Evolutionary conservation across 2,888 invertebrate genomes (phyloP).

Genomic region (Teleogryllus oceanicus): DNA sequence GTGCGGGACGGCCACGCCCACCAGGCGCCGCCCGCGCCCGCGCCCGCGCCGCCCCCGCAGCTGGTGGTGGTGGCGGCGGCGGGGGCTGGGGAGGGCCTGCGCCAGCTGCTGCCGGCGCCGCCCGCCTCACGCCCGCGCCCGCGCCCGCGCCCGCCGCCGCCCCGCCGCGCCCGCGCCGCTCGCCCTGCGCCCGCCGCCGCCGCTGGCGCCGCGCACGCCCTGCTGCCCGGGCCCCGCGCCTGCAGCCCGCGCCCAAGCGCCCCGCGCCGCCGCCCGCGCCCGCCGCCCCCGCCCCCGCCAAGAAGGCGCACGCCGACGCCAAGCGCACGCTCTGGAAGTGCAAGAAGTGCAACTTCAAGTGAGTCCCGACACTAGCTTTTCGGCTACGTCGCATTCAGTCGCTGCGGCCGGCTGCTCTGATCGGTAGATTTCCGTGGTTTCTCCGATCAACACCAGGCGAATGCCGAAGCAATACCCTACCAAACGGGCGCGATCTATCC

Average conservation of each 20-base stretch:
- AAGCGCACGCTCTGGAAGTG: slow-evolving; percentile 84
- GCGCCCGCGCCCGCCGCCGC: slow-evolving; percentile 24
- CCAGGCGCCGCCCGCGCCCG: slow-evolving; percentile 23
- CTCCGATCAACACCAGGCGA: no score
- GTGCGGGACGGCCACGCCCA: slow-evolving; percentile 40
- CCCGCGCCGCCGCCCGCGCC: slow-evolving; percentile 41
- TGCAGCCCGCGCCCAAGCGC: slow-evolving; percentile 37
- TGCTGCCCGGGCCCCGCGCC: slow-evolving; percentile 34
- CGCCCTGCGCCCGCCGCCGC: slow-evolving; percentile 26
- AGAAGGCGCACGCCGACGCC: slow-evolving; percentile 34
- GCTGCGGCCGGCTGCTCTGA: no score
- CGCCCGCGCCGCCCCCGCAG: slow-evolving; percentile 22
- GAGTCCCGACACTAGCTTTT: slow-evolving; percentile 43
- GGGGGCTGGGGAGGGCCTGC: no score
- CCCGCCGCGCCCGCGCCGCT: slow-evolving; percentile 21
- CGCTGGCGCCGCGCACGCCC: slow-evolving; percentile 23
- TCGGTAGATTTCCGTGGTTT: no score
- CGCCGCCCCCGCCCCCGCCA: slow-evolving; percentile 11
- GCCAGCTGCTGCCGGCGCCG: slow-evolving; percentile 34
- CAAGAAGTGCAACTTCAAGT: slow-evolving; percentile 85
- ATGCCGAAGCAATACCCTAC: no score
- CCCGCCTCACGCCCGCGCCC: slow-evolving; percentile 36
- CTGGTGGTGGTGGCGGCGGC: no score
- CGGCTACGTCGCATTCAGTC: no score
- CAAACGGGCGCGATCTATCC: no score